Conservation (phyloP, 1,140 invertebrate species). For the Leucophenga varia region DNA sequence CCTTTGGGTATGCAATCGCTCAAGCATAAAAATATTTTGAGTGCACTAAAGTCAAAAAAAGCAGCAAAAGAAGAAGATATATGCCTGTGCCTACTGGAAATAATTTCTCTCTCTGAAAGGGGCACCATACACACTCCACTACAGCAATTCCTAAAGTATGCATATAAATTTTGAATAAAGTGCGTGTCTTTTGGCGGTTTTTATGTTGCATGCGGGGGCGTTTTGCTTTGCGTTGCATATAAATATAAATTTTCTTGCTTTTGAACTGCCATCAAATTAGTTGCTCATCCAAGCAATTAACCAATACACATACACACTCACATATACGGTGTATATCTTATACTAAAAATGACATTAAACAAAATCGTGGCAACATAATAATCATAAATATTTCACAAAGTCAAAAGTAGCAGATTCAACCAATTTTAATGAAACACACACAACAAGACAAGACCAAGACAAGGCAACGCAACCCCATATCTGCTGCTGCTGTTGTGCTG, state of each 20-base stretch:
- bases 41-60: slow-evolving; percentile 49
- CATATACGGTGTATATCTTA: not conserved
- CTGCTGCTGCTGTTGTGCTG: no score
- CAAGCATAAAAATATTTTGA: slow-evolving; percentile 52
- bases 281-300: slow-evolving; percentile 53
- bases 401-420: not conserved
- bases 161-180: no score
- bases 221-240: slow-evolving; percentile 29
- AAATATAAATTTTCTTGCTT: slow-evolving; percentile 10
- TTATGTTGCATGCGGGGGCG: not conserved
- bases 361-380: slow-evolving; percentile 21
- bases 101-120: no score
- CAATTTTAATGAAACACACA: slow-evolving; percentile 1
- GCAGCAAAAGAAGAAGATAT: no score
- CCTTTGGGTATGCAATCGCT: slow-evolving; percentile 31
- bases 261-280: slow-evolving; percentile 52
- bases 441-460: slow-evolving; percentile 18
- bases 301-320: slow-evolving; percentile 17
- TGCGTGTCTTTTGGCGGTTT: no score
- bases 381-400: slow-evolving; percentile 19
- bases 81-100: no score
- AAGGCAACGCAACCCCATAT: not conserved
- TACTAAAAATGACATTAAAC: slow-evolving; percentile 18
- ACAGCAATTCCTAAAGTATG: no score
- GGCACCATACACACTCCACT: no score